Conservation (phyloP, 1,140 invertebrate species). For the Drosophila ohnishii region DNA sequence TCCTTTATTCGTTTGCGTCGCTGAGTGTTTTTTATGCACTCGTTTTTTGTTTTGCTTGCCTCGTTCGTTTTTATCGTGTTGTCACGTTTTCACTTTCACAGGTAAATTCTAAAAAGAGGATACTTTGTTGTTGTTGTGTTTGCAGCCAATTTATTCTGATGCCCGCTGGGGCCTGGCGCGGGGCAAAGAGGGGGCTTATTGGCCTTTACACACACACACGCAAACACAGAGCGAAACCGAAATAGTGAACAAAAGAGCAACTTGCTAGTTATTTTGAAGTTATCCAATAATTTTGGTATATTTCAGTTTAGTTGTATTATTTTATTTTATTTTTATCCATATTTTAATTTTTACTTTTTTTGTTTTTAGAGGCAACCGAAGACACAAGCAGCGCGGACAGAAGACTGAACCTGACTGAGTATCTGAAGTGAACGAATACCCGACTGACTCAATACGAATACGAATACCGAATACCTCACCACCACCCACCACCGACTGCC, state of each 20-base stretch:
- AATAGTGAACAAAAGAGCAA: constrained; percentile 17
- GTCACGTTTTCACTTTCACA: constrained; percentile 77
- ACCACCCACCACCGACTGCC: no score
- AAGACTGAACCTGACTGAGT: no score
- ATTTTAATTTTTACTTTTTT: not conserved
- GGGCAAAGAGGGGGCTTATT: constrained; percentile 13
- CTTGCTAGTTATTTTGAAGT: constrained; percentile 32
- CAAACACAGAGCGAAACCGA: not conserved
- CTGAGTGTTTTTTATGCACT: constrained; percentile 51
- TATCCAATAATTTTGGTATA: constrained; percentile 9
- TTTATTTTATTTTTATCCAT: constrained; percentile 21
- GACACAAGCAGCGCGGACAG: constrained; percentile 6
- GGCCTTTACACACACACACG: constrained; percentile 42
- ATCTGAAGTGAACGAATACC: no score
- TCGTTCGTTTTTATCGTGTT: constrained; percentile 63
- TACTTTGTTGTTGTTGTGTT: constrained; percentile 18
- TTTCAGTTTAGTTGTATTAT: not conserved
- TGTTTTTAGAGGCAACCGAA: constrained; percentile 10
- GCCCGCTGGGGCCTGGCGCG: constrained; percentile 14
- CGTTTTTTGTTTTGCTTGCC: constrained; percentile 74
- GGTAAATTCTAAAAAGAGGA: constrained; percentile 64
- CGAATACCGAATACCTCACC: no score
- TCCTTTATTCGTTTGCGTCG: constrained; percentile 17
- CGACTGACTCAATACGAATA: no score
- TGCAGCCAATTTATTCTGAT: constrained; percentile 45